Conservation (phyloP, 2,113 vertebrate genomes). For the Aptenodytes patagonicus region DNA sequence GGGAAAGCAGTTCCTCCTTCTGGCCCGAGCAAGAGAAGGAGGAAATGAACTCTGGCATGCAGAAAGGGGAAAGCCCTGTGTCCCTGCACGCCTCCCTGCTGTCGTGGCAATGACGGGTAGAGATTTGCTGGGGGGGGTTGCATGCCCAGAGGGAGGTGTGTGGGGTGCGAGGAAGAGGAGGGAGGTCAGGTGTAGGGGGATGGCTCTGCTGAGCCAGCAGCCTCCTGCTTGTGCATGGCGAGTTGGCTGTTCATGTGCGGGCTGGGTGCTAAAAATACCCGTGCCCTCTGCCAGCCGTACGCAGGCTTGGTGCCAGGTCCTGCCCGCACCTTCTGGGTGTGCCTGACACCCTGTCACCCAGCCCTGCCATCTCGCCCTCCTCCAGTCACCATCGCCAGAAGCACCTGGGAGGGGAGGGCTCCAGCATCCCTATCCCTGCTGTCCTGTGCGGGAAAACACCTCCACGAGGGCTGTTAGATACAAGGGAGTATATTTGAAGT, state of each 20-base stretch:
- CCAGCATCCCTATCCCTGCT: neutral
- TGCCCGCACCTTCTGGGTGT: neutral
- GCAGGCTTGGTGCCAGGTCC: neutral
- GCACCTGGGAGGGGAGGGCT: neutral
- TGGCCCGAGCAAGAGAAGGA: neutral
- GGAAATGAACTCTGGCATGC: neutral
- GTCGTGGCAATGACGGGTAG: neutral
- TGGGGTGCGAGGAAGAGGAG: neutral
- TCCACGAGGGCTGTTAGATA: accelerated
- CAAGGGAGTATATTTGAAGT: neutral
- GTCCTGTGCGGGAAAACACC: neutral
- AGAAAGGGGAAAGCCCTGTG: neutral
- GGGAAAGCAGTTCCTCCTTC: neutral
- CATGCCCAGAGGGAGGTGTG: neutral
- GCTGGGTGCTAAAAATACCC: neutral
- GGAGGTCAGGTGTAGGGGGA: neutral
- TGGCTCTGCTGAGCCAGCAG: neutral
- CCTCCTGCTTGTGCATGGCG: neutral
- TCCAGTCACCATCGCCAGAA: neutral
- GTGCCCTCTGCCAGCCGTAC: accelerated
- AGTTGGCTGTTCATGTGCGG: neutral
- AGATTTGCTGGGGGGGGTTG: neutral
- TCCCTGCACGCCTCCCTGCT: accelerated
- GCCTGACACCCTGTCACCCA: neutral
- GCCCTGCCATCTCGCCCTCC: neutral